A percentile compares a stretch with the other conserved stretches of the same genome.
These are phyloP conservation scores for Musca vetustissima DNA, from an alignment of 1,140 invertebrate genomes.

Conservation along the genomic window DNA sequence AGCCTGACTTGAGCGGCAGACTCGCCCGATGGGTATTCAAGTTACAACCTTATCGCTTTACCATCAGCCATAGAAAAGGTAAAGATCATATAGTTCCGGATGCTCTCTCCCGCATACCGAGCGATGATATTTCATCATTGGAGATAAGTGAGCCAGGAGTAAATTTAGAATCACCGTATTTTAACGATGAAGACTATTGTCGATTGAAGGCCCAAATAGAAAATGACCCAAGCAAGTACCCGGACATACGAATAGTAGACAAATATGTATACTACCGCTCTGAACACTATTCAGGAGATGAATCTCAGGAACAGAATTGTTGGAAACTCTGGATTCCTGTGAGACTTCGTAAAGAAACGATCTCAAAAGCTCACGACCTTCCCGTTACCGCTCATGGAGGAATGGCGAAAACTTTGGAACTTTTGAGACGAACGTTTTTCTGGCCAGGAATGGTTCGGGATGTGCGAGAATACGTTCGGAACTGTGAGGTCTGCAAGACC, in stretches of 20 bases:
- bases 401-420: too few relatives aligned
- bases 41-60: conserved; percentile 32
- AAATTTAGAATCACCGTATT: conserved; percentile 15
- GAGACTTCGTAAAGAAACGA: too few relatives aligned
- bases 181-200: conserved; percentile 8
- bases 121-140: conserved; percentile 9
- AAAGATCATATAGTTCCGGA: conserved; percentile 23
- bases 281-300: too few relatives aligned
- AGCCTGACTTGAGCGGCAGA: conserved; percentile 50
- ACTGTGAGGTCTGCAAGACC: conserved; percentile 1
- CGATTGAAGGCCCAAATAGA: not conserved
- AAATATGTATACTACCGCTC: conserved; percentile 20
- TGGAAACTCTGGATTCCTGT: too few relatives aligned
- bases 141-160: not conserved
- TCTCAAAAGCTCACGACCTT: too few relatives aligned
- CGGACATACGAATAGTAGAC: conserved; percentile 15
- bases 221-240: not conserved
- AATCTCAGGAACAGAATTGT: too few relatives aligned
- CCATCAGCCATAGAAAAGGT: conserved; percentile 4
- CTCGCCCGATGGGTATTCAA: conserved; percentile 43
- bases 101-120: not conserved
- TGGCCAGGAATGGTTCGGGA: too few relatives aligned
- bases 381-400: too few relatives aligned
- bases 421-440: too few relatives aligned
- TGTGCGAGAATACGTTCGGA: too few relatives aligned